Conservation (phyloP, 1,140 invertebrate species). For the Ceratoteleas bidentatus region DNA sequence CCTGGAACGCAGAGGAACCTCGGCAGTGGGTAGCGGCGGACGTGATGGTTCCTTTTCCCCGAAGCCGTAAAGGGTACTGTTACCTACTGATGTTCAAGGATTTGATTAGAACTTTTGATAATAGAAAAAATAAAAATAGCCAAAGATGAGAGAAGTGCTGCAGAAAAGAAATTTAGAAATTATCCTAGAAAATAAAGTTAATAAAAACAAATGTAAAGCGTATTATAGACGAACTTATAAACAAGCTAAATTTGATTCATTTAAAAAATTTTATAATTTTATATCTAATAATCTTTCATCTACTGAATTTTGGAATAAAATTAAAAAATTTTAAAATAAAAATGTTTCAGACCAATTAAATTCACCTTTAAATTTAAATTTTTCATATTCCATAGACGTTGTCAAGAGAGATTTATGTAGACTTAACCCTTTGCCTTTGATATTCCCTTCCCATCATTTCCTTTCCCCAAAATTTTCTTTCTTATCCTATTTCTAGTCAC, state of each 20-base stretch:
- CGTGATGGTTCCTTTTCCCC: no score
- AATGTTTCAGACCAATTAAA: not conserved
- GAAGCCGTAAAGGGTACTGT: no score
- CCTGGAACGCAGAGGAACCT: no score
- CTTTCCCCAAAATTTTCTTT: not conserved
- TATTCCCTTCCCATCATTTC: not conserved
- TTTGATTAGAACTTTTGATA: no score
- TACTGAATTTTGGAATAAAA: not conserved
- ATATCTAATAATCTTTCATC: not conserved
- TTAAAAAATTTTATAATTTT: not conserved
- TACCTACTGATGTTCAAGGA: no score
- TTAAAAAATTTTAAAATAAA: not conserved
- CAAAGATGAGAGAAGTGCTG: not conserved
- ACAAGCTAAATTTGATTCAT: no score
- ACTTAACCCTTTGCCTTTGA: not conserved
- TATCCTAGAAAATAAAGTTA: no score
- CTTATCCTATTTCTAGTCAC: not conserved
- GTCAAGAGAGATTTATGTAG: not conserved
- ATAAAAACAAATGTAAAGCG: no score
- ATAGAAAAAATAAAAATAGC: no score
- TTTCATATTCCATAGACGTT: not conserved
- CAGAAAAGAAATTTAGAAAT: slow-evolving; percentile 12
- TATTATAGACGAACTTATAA: no score
- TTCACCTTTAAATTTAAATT: not conserved
- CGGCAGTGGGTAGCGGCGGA: no score